Conservation (phyloP, 2,888 invertebrate species). For the Isoperla grammatica region DNA sequence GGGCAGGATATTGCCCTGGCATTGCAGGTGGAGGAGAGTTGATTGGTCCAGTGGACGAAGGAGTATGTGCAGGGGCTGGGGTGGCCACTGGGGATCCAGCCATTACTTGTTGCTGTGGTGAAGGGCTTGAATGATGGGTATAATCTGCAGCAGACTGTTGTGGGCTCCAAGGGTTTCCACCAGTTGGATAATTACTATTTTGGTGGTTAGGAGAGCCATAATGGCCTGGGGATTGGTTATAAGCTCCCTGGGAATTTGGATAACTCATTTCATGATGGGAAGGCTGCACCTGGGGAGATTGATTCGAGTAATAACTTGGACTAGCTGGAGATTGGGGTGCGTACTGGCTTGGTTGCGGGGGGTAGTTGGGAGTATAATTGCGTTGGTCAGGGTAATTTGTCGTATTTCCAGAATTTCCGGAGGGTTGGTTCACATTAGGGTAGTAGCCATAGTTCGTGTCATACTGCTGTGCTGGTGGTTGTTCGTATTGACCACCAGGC, state of each 20-base stretch:
- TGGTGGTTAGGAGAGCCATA: conserved; percentile 23
- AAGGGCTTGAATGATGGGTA: not conserved
- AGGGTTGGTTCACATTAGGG: conserved; percentile 19
- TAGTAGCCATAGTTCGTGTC: conserved; percentile 18
- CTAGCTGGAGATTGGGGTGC: conserved; percentile 18
- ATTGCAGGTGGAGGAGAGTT: conserved; percentile 11
- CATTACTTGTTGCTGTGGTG: not conserved
- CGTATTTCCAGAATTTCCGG: conserved; percentile 7
- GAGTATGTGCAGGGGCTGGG: conserved; percentile 18
- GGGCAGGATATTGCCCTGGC: conserved; percentile 28
- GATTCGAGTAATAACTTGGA: conserved; percentile 6
- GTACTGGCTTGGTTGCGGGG: conserved; percentile 15
- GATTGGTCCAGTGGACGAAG: conserved; percentile 8
- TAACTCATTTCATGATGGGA: conserved; percentile 27
- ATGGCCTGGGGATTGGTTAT: conserved; percentile 20
- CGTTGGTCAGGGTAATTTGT: conserved; percentile 13
- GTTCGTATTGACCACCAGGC: conserved; percentile 13
- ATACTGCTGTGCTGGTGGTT: conserved; percentile 21
- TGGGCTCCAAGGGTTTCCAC: conserved; percentile 15
- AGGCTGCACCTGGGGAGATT: not conserved
- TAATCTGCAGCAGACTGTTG: conserved; percentile 19
- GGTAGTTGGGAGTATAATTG: conserved; percentile 10
- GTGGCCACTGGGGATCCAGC: conserved; percentile 7
- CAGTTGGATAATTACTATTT: conserved; percentile 2
- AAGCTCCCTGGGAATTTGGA: conserved; percentile 22